Evolutionary conservation across 2,888 invertebrate species (phyloP).

Genomic region (Andrena fulva): DNA sequence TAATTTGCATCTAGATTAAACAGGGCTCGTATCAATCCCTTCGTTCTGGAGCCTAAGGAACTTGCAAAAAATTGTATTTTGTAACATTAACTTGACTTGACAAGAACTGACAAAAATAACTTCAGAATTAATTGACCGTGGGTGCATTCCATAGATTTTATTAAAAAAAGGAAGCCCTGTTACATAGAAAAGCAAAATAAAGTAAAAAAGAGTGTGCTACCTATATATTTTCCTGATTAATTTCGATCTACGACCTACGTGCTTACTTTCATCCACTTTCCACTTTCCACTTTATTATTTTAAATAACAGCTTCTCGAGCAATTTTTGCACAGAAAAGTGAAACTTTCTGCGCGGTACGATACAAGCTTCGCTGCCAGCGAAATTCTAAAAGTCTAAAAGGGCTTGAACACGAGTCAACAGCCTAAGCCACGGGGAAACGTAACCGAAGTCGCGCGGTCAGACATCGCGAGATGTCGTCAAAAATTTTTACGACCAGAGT

Average conservation of each 20-base stretch:
- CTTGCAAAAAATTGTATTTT: not conserved
- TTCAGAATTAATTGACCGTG: no score
- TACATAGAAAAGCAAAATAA: no score
- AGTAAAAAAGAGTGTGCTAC: no score
- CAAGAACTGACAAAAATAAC: no score
- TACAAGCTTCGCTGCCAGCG: not conserved
- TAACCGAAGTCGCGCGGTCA: slow-evolving; percentile 3
- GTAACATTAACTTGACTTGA: no score
- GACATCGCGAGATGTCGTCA: slow-evolving; percentile 22
- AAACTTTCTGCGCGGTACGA: not conserved
- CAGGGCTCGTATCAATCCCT: not conserved
- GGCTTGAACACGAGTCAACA: not conserved
- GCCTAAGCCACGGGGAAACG: not conserved
- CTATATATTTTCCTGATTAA: not conserved
- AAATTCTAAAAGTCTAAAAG: not conserved
- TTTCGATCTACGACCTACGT: not conserved
- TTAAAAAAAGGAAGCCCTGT: no score
- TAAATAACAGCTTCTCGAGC: not conserved
- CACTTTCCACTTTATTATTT: not conserved
- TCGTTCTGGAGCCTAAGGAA: not conserved
- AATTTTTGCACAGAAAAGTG: not conserved
- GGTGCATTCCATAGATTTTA: no score
- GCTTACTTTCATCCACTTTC: not conserved
- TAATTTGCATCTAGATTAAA: not conserved
- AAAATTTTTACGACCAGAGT: slow-evolving; percentile 21